These are phyloP conservation scores for Pterocles burchelli DNA, from an alignment of 2,113 vertebrate genomes.

Conservation along the genomic window DNA sequence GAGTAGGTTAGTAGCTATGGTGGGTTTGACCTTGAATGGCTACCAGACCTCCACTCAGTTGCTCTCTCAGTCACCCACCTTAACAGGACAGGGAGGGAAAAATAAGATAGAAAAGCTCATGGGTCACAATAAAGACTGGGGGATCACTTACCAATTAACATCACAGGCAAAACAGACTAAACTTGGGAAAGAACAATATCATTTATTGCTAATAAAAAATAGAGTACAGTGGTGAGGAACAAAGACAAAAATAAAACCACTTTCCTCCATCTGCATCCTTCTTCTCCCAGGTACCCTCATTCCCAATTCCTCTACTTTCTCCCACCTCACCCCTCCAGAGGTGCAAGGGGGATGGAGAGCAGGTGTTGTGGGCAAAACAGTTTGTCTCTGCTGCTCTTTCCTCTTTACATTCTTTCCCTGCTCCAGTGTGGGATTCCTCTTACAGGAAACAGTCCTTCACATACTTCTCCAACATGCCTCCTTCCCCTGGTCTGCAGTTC, in stretches of 20 bases:
- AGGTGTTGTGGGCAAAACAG: rapidly evolving
- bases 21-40: background rate
- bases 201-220: background rate
- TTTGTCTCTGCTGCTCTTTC: background rate
- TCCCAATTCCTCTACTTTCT: background rate
- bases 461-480: background rate
- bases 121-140: background rate
- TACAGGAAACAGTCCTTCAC: background rate
- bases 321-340: rapidly evolving
- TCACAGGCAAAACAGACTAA: background rate
- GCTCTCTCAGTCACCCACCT: background rate
- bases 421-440: rapidly evolving
- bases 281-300: background rate
- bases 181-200: background rate
- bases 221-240: background rate
- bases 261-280: rapidly evolving
- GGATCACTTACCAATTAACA: background rate
- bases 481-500: background rate
- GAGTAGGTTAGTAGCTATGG: background rate
- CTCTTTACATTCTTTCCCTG: rapidly evolving
- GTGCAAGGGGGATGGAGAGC: rapidly evolving
- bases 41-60: background rate
- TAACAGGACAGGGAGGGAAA: background rate
- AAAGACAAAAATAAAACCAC: background rate
- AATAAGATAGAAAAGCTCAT: background rate